Conservation (phyloP, 92 coral and sea anemone species). For the Parazoanthus atlanticus region DNA sequence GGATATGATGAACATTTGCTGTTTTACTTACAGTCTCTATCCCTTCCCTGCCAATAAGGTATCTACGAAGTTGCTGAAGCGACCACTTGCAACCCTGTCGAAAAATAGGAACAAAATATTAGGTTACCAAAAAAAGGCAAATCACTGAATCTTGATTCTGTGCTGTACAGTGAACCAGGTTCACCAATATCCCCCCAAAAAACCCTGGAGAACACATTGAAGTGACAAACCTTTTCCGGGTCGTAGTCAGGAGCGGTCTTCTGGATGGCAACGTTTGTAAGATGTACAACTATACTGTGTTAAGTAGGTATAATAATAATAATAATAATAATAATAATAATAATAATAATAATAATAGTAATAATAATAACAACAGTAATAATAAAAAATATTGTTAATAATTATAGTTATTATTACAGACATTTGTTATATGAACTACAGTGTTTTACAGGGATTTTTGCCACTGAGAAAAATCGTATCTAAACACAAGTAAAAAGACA, state of each 20-base stretch:
- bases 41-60: constrained; percentile 90
- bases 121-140: neutral
- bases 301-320: neutral
- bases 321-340: too few species aligned
- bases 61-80: constrained; percentile 80
- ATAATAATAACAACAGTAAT: neutral
- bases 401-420: too few species aligned
- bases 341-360: too few species aligned
- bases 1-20: neutral
- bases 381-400: too few species aligned
- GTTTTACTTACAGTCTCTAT: constrained; percentile 66
- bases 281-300: constrained; percentile 74
- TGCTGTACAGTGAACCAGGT: neutral
- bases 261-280: constrained; percentile 98
- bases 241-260: constrained; percentile 99
- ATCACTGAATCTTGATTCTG: neutral
- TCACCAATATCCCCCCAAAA: neutral
- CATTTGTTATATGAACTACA: too few species aligned
- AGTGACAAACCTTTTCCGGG: constrained; percentile 84
- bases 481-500: too few species aligned
- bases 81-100: constrained; percentile 98
- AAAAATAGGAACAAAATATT: neutral
- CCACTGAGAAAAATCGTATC: too few species aligned
- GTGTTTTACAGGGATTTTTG: too few species aligned
- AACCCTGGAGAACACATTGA: neutral